A percentile compares a stretch with the other conserved stretches of the same genome.
These are phyloP conservation scores for Syrmaticus mikado DNA, from an alignment of 2,113 vertebrate genomes.

Conservation along the genomic window DNA sequence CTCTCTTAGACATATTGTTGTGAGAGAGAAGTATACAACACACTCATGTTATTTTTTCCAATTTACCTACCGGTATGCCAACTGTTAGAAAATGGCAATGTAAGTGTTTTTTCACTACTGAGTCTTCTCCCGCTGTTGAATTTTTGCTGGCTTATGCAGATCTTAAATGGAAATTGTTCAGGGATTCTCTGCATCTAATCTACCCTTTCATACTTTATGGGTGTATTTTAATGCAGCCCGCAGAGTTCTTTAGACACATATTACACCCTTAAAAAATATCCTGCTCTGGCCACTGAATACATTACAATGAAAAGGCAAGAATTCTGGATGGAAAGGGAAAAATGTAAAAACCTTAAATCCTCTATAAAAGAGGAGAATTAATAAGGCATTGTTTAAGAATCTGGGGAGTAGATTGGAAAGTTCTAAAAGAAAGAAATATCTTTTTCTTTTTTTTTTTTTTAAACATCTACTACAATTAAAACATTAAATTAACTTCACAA, in stretches of 20 bases:
- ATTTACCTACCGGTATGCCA: background rate
- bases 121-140: background rate
- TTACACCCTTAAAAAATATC: background rate
- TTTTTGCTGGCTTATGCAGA: conserved; percentile 7
- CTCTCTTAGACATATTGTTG: background rate
- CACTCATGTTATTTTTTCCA: background rate
- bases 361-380: background rate
- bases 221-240: background rate
- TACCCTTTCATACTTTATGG: conserved; percentile 23
- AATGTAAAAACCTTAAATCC: background rate
- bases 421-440: background rate
- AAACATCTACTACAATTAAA: conserved; percentile 42
- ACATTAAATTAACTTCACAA: conserved; percentile 29
- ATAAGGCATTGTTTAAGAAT: background rate
- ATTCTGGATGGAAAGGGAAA: background rate
- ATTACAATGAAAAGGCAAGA: background rate
- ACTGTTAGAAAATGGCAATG: background rate
- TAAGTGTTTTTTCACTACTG: background rate
- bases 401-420: background rate
- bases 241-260: background rate
- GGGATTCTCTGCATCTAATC: background rate
- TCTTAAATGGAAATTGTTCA: background rate
- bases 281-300: background rate
- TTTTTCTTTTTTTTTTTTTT: background rate
- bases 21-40: background rate